Percentiles rank a stretch among this genome's conserved stretches.
phyloP scores from a whole-genome alignment of 2,888 invertebrate genomes.

The Drosophila affinis region DNA sequence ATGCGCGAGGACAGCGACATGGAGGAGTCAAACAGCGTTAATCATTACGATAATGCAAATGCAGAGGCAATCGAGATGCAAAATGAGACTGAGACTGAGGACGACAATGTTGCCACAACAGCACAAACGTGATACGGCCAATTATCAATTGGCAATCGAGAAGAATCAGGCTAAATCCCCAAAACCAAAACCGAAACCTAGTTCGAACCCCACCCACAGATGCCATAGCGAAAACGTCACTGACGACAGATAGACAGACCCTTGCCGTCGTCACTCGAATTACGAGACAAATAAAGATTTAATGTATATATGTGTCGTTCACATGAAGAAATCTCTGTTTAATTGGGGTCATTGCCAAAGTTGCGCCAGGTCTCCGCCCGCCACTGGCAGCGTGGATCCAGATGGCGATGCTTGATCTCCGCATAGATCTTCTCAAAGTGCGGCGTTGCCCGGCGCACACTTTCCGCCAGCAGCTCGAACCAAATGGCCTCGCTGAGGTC shows the following conservation, averaged over 20 bases:
- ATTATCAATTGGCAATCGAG: neutral
- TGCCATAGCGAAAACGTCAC: conserved; percentile 17
- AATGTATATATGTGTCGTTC: conserved; percentile 6
- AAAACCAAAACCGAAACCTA: conserved; percentile 11
- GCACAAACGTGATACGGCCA: conserved; percentile 46
- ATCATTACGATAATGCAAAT: neutral
- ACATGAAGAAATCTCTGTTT: too few relatives aligned
- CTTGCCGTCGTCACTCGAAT: too few relatives aligned
- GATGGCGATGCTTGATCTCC: conserved; percentile 51
- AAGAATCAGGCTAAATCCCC: neutral
- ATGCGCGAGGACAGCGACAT: conserved; percentile 36
- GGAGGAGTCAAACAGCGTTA: neutral
- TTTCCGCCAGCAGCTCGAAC: conserved; percentile 60
- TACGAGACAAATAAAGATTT: neutral
- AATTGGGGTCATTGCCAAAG: neutral
- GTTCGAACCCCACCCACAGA: conserved; percentile 27
- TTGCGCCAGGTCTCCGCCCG: conserved; percentile 53
- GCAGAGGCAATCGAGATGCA: conserved; percentile 12
- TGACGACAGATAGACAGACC: neutral
- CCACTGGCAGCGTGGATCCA: conserved; percentile 55
- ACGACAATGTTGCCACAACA: conserved; percentile 2
- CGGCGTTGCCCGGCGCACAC: conserved; percentile 26
- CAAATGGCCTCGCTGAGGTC: conserved; percentile 59
- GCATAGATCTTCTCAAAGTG: conserved; percentile 59
- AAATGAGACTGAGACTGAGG: conserved; percentile 43